Base-by-base conservation (phyloP, 2,888 invertebrate genomes). In the Strigamia transsilvanica region DNA sequence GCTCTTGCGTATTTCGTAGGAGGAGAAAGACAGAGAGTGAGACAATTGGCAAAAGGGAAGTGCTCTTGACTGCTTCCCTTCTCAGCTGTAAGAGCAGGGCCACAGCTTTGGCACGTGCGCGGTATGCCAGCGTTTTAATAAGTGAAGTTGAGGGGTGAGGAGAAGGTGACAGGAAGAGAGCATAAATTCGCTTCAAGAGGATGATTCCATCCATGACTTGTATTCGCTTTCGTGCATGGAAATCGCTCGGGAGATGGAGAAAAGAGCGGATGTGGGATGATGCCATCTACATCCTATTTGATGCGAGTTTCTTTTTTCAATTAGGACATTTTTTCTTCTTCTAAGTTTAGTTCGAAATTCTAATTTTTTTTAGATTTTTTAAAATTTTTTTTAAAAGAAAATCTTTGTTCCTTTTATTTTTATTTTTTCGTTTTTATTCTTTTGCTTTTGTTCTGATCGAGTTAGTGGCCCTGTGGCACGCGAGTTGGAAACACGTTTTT, bases 131-230 rank as follows among this genome's bases (percentile, higher is more conserved):
- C 61, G 61, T 66, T 66, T 66, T 66, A 66, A 66, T 66, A 66
- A 66, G 61, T 23, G 61, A 66, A 66, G 61, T 66, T 66, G 61
- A 66, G 23, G 61, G 61, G 61, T 66, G 61, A 18, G 61, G 51
- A 51, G 61, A 23, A 66, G 61, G 21, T 21, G 61, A 66, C 61
- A 66, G 61, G 61, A 66, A 66, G 61, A 23, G 61, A 66, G 61
- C 61, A 21, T 66, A 66, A 66, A 66, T 66, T 66, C 61, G 61
- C 23, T 66, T 66, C 61, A 66, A 66, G 61, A 21, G 18, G 61
- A 66, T 66, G 6, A 21, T n/a, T 66, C 61, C 6, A 66, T 38
- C 38, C 23, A 9, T 66, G 27, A 27, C 21, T 66, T 66, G 23
- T 21, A 66, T 23, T 66, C 21, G 61, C 61, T 51, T 18, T 23